Evolutionary conservation across 2,113 vertebrate species (phyloP).

Genomic region (Ibidorhyncha struthersii): DNA sequence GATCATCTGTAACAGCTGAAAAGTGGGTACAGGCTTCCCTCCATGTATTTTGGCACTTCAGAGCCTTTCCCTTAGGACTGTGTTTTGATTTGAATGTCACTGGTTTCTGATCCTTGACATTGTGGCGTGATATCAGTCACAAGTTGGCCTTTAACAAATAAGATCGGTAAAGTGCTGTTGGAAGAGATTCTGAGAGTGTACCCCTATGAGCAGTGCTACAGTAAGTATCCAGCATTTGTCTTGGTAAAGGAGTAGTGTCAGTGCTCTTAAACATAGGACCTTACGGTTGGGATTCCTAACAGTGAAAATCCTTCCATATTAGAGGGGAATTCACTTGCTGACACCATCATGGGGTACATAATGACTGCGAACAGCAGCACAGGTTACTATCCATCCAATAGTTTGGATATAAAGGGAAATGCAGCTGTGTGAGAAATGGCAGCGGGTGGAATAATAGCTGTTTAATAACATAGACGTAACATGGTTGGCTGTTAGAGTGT

Average conservation of each 20-base stretch:
- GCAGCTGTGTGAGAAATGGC: neutral
- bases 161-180: neutral
- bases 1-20: neutral
- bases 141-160: neutral
- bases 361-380: neutral
- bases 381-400: neutral
- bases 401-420: neutral
- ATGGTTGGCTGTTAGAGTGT: neutral
- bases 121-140: neutral
- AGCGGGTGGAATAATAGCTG: neutral
- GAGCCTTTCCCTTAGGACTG: neutral
- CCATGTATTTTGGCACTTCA: neutral
- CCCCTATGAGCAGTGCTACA: neutral
- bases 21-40: fast-evolving
- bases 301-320: neutral
- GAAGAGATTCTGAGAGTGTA: neutral
- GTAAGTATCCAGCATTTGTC: neutral
- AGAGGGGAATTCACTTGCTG: neutral
- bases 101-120: neutral
- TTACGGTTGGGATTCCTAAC: neutral
- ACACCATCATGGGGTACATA: neutral
- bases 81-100: neutral
- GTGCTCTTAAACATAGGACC: neutral
- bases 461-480: neutral
- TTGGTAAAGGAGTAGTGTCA: neutral